These are phyloP conservation scores for Mylabris sibirica DNA, from an alignment of 2,888 invertebrate genomes.

Conservation along the genomic window DNA sequence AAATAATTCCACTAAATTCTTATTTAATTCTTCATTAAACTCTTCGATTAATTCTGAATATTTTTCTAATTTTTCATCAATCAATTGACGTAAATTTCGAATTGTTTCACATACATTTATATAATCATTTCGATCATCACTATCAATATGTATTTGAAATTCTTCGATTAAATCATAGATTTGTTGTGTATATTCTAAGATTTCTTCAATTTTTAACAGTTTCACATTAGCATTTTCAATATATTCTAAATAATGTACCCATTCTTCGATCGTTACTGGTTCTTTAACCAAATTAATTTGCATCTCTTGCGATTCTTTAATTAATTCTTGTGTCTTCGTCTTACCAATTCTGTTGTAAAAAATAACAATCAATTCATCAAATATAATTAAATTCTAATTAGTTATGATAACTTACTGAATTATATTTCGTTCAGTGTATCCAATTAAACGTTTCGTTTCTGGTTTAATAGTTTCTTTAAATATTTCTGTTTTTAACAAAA, in stretches of 20 bases:
- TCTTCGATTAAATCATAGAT: slow-evolving; percentile 85
- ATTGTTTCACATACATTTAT: slow-evolving; percentile 70
- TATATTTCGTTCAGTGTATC: slow-evolving; percentile 69
- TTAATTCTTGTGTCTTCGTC: slow-evolving; percentile 63
- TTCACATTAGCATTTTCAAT: slow-evolving; percentile 70
- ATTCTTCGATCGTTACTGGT: slow-evolving; percentile 76
- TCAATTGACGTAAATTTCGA: slow-evolving; percentile 70
- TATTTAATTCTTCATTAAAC: slow-evolving; percentile 78
- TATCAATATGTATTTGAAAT: slow-evolving; percentile 75
- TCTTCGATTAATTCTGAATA: slow-evolving; percentile 72
- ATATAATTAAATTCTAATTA: background rate
- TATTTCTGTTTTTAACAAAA: slow-evolving; percentile 73
- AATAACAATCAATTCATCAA: slow-evolving; percentile 9
- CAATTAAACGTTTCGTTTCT: slow-evolving; percentile 74
- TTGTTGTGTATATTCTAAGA: slow-evolving; percentile 82
- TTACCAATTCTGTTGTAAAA: slow-evolving; percentile 67
- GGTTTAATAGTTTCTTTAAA: slow-evolving; percentile 78
- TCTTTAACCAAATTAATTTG: slow-evolving; percentile 68
- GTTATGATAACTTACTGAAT: slow-evolving; percentile 68
- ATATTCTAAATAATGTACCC: slow-evolving; percentile 75
- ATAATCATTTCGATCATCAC: slow-evolving; percentile 74
- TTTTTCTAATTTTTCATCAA: slow-evolving; percentile 75
- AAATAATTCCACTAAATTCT: slow-evolving; percentile 78
- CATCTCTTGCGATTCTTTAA: slow-evolving; percentile 71
- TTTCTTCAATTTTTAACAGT: slow-evolving; percentile 76